Base-by-base conservation (phyloP, 2,888 invertebrate species). In the Mythimna lalbum region DNA sequence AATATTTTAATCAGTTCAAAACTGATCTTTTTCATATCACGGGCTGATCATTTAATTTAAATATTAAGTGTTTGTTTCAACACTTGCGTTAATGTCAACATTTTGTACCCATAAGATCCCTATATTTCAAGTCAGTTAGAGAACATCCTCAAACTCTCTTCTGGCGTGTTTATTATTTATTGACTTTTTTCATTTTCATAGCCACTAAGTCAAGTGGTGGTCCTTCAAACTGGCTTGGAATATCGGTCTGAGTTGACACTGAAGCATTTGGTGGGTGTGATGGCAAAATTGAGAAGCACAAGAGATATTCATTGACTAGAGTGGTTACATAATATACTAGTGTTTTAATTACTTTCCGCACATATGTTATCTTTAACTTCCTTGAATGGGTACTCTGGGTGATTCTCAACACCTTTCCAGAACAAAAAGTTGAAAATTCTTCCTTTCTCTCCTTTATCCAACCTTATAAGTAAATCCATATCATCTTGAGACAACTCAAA, bases 351-450 rank as follows among this genome's bases (percentile, higher is more conserved):
- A 21, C 0, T 31, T 4, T 62, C 23, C 23, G 17, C 19, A 21
- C 12, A 0, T 23, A 56, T 27, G 12, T 63, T n/a, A 9, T 53
- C 1, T 63, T 63, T 65, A 10, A 79, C 43, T 55, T 55, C 31
- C 39, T 62, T 85, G 86, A 97, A 98, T 9, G 98, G 98, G 92
- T 97, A 98, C 77, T 97, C 96, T 0, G 97, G 97, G 92, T 98
- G 97, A 49, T 96, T 96, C 83, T 97, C 97, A 4, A 97, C 97
- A 17, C 97, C 97, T 89, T 96, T 97, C 95, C 97, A 97, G 81
- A 97, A 97, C 19, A 97, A 89, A 85, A 97, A 97, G 89, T 97
- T 96, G 83, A 98, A 97, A 78, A 97, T 97, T 75, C 97, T 95
- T 31, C 97, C 97, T 6, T 92, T 87, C 82, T 96, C 96, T 4